Evolutionary conservation across 2,113 vertebrate genomes (phyloP), one percentile per base, ranked within the genome.

Genomic region (Raphicerus campestris): DNA sequence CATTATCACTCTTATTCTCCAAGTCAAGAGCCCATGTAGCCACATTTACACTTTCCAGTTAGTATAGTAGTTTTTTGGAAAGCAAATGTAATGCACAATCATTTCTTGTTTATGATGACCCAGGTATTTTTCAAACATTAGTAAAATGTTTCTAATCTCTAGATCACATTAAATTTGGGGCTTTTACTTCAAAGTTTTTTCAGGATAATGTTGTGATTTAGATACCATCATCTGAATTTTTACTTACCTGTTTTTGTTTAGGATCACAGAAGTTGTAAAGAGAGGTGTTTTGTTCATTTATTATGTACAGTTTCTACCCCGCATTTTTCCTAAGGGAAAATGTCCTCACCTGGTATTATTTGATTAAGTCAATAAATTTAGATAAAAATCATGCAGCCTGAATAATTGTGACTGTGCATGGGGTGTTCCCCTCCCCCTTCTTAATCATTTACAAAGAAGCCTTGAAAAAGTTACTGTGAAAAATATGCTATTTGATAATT

Each of bases 121-220:
- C 9, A 42, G 42, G 66, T 93, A n/a, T 56, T 78, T 96, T 94
- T 53, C 58, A 58, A 96, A 89, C 66, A 78, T 85, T 45, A 58
- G 24, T 88, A 63, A 20, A 87, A 22, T 96, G 35, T 84, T 94
- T 92, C 39, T 53, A 85, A 60, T 89, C 51, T 93, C 53, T 87
- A 63, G 32, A 55, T 94, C 87, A 83, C 47, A 63, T 89, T 93
- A 78, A 26, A 7, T 84, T 89, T 80, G 17, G 20, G 6, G 17
- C n/a, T 91, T 89, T 77, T 89, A 66, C 14, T 61, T 14, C 14
- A 53, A 60, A 81, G 8, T 2, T 93, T 10, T 39, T 89, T 45
- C 9, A 66, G n/a, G 42, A 49, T 75, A 96, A 53, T 87, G 19
- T 81, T 96, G 32, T 97, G n/a, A 92, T 96, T 96, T 87, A 95